Percentiles rank a stretch among this genome's conserved stretches.
Evolutionary conservation across 2,113 vertebrate species (phyloP).

Genomic region (Taurulus bubalis): DNA sequence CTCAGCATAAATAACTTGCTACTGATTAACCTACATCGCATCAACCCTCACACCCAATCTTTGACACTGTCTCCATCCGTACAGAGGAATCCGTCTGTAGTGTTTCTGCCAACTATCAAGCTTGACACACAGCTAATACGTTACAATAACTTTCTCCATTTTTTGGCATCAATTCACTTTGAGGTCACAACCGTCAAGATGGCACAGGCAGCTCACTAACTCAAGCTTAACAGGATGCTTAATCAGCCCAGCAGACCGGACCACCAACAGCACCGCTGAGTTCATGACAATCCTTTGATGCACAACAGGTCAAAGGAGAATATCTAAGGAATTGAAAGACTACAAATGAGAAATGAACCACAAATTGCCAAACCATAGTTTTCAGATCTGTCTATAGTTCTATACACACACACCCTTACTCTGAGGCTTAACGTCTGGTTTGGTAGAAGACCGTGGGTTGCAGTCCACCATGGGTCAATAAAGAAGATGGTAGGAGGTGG

Average conservation of each 20-base stretch:
- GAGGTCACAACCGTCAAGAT: background rate
- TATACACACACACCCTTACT: constrained; percentile 60
- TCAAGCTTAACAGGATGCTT: background rate
- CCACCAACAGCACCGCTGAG: background rate
- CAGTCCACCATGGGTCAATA: constrained; percentile 71
- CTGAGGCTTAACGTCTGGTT: constrained; percentile 60
- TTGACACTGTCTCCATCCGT: background rate
- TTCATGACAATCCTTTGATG: constrained; percentile 44
- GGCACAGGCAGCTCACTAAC: background rate
- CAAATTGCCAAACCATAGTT: constrained; percentile 42
- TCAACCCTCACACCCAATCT: constrained; percentile 28
- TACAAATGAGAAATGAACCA: constrained; percentile 40
- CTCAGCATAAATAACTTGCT: constrained; percentile 65
- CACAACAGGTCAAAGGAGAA: constrained; percentile 26
- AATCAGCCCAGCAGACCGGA: background rate
- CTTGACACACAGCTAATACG: background rate
- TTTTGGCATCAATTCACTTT: background rate
- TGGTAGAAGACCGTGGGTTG: constrained; percentile 61
- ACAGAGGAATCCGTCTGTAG: background rate
- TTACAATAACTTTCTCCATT: background rate
- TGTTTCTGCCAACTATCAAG: background rate
- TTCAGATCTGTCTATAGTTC: constrained; percentile 65
- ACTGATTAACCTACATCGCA: constrained; percentile 70
- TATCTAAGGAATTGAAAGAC: constrained; percentile 29
- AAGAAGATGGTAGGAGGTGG: constrained; percentile 65